Percentiles rank a stretch among this genome's conserved stretches.
Evolutionary conservation across 2,797 vertebrate genomes (phyloP).

Genomic region (Peromyscus eremicus): DNA sequence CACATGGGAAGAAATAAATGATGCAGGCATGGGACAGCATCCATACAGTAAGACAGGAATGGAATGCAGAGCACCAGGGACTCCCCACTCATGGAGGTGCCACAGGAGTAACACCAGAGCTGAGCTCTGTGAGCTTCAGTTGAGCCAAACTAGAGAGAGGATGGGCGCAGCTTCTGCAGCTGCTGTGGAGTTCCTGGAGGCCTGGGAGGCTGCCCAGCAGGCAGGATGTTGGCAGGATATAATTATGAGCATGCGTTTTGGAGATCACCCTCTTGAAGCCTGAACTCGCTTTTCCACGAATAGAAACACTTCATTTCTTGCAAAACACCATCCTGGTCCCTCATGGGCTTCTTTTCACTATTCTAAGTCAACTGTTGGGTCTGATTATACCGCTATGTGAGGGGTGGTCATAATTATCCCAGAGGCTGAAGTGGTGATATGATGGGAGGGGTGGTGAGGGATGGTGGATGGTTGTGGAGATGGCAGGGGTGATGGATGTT

Average conservation of each 20-base stretch:
- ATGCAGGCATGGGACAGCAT: too few species aligned
- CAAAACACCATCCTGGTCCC: conserved; percentile 39
- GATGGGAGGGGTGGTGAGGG: neutral
- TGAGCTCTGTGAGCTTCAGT: neutral
- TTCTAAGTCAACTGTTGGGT: neutral
- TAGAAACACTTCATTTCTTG: conserved; percentile 76
- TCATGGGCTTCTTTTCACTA: neutral
- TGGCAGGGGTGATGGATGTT: neutral
- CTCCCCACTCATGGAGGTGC: neutral
- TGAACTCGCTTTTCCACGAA: conserved; percentile 70
- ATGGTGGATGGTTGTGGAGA: too few species aligned
- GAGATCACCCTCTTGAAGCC: conserved; percentile 73
- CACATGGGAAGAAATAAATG: neutral
- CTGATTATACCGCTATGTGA: neutral
- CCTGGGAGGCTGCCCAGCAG: conserved; percentile 59
- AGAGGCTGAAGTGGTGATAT: neutral
- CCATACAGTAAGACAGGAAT: neutral
- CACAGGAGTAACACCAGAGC: neutral
- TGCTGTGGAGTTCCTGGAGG: conserved; percentile 68
- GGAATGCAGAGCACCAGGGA: neutral
- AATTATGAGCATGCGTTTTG: conserved; percentile 68
- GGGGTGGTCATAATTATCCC: neutral
- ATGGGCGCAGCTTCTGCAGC: conserved; percentile 57
- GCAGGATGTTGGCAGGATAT: conserved; percentile 78
- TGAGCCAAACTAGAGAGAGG: neutral